These are phyloP conservation scores for Epizoanthus scotinus DNA, from an alignment of 92 coral and sea anemone genomes.

Conservation along the genomic window DNA sequence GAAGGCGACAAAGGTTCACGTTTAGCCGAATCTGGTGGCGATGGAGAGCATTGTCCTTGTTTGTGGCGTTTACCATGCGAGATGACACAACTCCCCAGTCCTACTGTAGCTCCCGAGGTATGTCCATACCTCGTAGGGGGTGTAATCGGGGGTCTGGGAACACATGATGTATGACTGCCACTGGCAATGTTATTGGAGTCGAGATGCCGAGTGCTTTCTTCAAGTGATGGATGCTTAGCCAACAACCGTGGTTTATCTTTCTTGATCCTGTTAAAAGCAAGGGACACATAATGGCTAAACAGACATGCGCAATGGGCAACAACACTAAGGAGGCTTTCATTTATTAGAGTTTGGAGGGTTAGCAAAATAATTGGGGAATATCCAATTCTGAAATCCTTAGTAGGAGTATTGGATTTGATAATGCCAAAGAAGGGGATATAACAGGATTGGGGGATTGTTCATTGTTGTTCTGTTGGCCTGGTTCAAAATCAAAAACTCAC, in stretches of 20 bases:
- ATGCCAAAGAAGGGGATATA: too few relatives aligned
- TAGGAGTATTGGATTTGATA: too few relatives aligned
- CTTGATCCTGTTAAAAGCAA: slow-evolving; percentile 10
- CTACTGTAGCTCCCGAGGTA: not conserved
- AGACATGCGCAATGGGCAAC: not conserved
- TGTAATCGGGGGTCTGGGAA: slow-evolving; percentile 60
- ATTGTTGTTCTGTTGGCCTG: too few relatives aligned
- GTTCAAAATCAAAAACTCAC: too few relatives aligned
- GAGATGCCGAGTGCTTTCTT: slow-evolving; percentile 34
- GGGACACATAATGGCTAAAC: not conserved
- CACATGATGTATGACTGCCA: slow-evolving; percentile 36
- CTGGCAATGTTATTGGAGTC: slow-evolving; percentile 6
- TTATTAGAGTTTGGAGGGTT: too few relatives aligned
- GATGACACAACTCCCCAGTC: not conserved
- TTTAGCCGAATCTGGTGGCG: slow-evolving; percentile 68
- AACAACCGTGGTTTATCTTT: not conserved
- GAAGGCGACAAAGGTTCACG: slow-evolving; percentile 66
- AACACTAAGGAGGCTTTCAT: not conserved
- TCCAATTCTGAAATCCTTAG: too few relatives aligned
- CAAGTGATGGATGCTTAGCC: slow-evolving; percentile 32
- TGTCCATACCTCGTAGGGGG: slow-evolving; percentile 57
- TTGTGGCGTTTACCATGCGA: slow-evolving; percentile 18
- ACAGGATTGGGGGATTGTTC: too few relatives aligned
- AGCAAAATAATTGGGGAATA: too few relatives aligned
- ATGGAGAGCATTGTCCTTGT: slow-evolving; percentile 52